phyloP scores from a whole-genome alignment of 1,140 invertebrate genomes.

The Micrasema longulum region DNA sequence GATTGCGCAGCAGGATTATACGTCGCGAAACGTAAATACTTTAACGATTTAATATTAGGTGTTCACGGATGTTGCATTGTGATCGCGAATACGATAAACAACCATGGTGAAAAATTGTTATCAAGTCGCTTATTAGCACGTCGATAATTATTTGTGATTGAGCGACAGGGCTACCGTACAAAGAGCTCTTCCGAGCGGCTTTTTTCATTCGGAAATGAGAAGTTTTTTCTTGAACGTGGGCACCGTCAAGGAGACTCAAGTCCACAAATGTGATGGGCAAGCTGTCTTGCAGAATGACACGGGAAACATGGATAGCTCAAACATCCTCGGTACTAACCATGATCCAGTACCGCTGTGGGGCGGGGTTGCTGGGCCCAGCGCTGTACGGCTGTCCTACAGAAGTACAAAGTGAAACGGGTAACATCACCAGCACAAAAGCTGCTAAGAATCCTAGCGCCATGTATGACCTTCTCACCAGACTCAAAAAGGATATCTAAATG shows the following conservation, averaged over 20 bases:
- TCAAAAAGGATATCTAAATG: conserved; percentile 46
- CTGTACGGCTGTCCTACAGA: conserved; percentile 44
- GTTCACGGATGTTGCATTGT: no score
- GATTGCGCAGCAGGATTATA: no score
- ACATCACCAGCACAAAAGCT: conserved; percentile 35
- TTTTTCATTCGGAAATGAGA: no score
- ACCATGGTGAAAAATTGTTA: no score
- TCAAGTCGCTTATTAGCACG: no score
- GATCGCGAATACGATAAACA: no score
- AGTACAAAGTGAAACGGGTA: conserved; percentile 38
- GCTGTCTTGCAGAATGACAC: neutral
- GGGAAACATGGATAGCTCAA: neutral
- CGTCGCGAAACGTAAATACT: no score
- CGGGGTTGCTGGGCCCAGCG: conserved; percentile 38
- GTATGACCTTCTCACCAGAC: conserved; percentile 34
- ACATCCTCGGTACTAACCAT: conserved; percentile 35
- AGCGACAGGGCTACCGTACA: no score
- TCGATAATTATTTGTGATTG: no score
- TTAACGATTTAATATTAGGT: no score
- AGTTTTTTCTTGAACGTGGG: neutral
- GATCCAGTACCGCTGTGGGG: conserved; percentile 50
- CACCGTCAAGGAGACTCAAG: no score
- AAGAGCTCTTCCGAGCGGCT: no score
- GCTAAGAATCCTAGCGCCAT: conserved; percentile 18
- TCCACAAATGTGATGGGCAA: neutral